Base-by-base conservation (phyloP, 2,797 vertebrate genomes). In the Bradypodion ventrale region DNA sequence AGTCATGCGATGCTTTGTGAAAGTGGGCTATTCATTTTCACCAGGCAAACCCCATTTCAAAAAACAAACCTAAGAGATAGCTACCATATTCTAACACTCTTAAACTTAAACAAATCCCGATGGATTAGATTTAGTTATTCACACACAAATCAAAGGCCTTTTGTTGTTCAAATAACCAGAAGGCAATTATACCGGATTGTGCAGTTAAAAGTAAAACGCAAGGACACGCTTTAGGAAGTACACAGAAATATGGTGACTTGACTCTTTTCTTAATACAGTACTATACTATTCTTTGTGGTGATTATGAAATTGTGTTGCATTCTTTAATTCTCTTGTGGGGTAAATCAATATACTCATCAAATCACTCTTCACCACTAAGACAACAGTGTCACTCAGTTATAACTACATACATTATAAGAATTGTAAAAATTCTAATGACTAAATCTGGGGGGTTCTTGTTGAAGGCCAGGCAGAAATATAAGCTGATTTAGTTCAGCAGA, bases 81-180 rank as follows among this genome's bases (percentile, higher is more conserved):
- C 56, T 83, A 88, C 88, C 86, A 65, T 85, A 82, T 79, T 81
- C 23, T 8, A 79, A 74, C 46, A 32, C 73, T 90, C 84, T 87
- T 69, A 82, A 91, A 19, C n/a, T 89, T 77, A 88, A 78, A 88
- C 62, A 74, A 86, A 65, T 59, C 32, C 27, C 63, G 74, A 15
- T 1, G 37, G 62, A 90, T 42, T 65, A 25, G 46, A 59, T 5
- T 80, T 80, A 77, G 56, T 78, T 46, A 66, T 89, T 91, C 83
- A 86, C 87, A 78, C 72, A 69, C 16, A 78, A 89, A 83, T 82
- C 1, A 89, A 65, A 85, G 5, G 4, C 4, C 59, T 90, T 90
- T 86, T 77, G 78, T 25, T 27, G 29, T 83, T 29, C 25, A 65
- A 85, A 69, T 85, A 79, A 79, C 86, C 49, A 89, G 52, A 84